These are phyloP conservation scores for Tylochromis polylepis DNA, from an alignment of 2,113 vertebrate genomes.

Conservation along the genomic window DNA sequence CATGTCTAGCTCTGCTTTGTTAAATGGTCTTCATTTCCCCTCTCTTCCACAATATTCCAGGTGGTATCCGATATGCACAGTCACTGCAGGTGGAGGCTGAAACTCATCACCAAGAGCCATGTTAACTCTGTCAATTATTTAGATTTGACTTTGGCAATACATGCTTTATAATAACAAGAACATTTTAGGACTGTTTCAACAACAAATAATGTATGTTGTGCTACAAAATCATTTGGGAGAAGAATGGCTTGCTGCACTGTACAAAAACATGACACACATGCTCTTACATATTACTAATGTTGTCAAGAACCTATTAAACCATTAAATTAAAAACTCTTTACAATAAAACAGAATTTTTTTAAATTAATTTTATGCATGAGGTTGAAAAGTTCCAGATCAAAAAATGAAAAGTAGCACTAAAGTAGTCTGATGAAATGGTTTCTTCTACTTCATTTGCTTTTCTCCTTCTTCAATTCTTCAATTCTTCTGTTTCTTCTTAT, in stretches of 20 bases:
- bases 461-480: not conserved
- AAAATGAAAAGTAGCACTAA: not conserved
- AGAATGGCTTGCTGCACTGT: not conserved
- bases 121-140: not conserved
- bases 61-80: not conserved
- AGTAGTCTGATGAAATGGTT: not conserved
- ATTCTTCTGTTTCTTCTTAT: not conserved
- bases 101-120: not conserved
- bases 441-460: not conserved
- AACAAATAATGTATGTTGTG: not conserved
- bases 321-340: not conserved
- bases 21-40: not conserved
- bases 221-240: not conserved
- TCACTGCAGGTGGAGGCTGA: not conserved
- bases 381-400: not conserved
- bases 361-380: not conserved
- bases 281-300: not conserved
- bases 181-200: not conserved
- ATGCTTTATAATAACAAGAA: not conserved
- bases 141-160: not conserved
- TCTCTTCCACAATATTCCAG: not conserved
- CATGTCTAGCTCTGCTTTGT: not conserved
- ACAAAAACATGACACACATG: not conserved
- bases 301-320: not conserved
- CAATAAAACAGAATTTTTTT: fast-evolving